phyloP scores from a whole-genome alignment of 2,113 vertebrate species.

The Hoplias malabaricus region DNA sequence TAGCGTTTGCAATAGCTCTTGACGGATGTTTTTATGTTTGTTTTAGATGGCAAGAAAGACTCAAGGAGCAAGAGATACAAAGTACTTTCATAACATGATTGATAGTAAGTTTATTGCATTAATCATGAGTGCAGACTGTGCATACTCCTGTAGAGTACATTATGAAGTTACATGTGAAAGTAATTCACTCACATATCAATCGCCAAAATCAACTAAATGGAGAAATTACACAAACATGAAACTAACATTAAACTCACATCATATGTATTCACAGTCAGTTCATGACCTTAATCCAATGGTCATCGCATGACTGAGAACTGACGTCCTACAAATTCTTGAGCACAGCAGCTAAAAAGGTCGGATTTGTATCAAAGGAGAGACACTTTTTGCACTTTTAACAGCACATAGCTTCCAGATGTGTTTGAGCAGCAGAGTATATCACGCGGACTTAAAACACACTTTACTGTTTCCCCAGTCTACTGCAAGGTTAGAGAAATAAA shows the following conservation, averaged over 20 bases:
- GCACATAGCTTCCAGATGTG: slow-evolving; percentile 32
- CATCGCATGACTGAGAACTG: neutral
- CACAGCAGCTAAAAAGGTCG: slow-evolving; percentile 11
- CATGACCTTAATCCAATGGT: slow-evolving; percentile 11
- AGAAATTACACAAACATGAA: slow-evolving; percentile 1
- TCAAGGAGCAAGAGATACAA: neutral
- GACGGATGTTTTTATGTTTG: neutral
- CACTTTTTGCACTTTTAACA: slow-evolving; percentile 3
- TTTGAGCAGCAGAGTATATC: slow-evolving; percentile 23
- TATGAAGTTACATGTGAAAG: neutral
- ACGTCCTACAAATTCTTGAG: neutral
- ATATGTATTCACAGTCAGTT: neutral
- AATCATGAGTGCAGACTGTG: neutral
- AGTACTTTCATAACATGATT: slow-evolving; percentile 8
- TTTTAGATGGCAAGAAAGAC: neutral
- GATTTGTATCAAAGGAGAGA: slow-evolving; percentile 26
- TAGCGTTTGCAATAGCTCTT: neutral
- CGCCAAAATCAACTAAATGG: neutral
- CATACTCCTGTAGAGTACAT: neutral
- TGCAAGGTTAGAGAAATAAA: slow-evolving; percentile 27
- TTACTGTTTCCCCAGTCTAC: slow-evolving; percentile 16
- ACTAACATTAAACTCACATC: slow-evolving; percentile 32
- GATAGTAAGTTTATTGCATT: neutral
- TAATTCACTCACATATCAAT: neutral
- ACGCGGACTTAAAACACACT: slow-evolving; percentile 29